These are phyloP conservation scores for Falco cherrug DNA, from an alignment of 2,797 vertebrate species.

Conservation along the genomic window DNA sequence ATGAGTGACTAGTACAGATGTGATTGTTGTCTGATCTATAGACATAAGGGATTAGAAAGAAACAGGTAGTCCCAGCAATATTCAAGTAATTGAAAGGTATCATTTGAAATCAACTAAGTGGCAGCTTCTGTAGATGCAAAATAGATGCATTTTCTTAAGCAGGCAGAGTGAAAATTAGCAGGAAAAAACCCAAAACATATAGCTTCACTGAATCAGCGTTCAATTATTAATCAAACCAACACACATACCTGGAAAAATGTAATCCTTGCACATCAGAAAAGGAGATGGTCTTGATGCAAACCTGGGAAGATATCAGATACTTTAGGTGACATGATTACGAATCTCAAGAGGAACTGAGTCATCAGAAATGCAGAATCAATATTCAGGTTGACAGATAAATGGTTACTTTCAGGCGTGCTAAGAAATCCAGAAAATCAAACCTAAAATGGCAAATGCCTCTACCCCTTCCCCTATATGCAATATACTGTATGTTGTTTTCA, in stretches of 20 bases:
- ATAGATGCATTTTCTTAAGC: background rate
- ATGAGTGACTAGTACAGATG: background rate
- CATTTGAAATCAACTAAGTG: background rate
- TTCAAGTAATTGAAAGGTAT: background rate
- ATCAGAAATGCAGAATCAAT: background rate
- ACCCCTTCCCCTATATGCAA: background rate
- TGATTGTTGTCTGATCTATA: background rate
- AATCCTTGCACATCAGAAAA: background rate
- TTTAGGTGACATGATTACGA: rapidly evolving
- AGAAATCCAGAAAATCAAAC: background rate
- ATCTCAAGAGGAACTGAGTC: background rate
- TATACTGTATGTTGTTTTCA: background rate
- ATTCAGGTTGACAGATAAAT: background rate
- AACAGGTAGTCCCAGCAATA: background rate
- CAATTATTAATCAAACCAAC: background rate
- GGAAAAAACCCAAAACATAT: background rate
- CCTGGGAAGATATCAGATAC: background rate
- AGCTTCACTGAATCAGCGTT: background rate
- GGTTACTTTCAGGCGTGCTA: background rate
- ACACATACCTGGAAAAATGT: background rate
- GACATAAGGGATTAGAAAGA: background rate
- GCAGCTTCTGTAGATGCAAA: background rate
- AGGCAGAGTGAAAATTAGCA: background rate
- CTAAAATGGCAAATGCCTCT: background rate
- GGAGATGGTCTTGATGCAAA: background rate